A percentile compares a stretch with the other conserved stretches of the same genome.
Conservation (phyloP, 2,888 invertebrate genomes). For the Dicyrtomina minuta region DNA sequence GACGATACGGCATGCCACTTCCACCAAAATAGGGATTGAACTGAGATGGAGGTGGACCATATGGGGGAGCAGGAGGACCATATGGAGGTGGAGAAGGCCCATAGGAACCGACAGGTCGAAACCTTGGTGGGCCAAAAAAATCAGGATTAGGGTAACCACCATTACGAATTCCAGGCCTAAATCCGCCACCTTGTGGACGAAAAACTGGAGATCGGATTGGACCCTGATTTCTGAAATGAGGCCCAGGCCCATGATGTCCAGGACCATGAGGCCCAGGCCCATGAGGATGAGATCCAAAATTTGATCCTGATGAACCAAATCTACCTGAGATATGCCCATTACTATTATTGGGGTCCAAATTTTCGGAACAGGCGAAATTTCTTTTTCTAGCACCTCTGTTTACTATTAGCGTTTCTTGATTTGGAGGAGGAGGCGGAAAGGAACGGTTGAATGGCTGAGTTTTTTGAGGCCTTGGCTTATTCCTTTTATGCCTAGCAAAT, state of each 20-base stretch:
- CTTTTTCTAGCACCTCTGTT: conserved; percentile 5
- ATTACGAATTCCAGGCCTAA: no score
- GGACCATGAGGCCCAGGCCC: neutral
- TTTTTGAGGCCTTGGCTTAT: neutral
- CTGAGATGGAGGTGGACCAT: neutral
- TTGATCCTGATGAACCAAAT: neutral
- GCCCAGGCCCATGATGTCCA: neutral
- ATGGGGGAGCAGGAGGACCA: conserved; percentile 1
- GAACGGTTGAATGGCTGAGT: neutral
- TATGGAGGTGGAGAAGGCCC: neutral
- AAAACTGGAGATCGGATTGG: no score
- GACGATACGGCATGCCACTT: neutral
- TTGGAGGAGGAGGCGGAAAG: conserved; percentile 3
- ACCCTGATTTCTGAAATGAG: no score
- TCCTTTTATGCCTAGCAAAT: conserved; percentile 50
- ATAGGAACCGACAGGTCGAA: neutral
- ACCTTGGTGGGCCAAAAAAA: neutral
- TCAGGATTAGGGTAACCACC: neutral
- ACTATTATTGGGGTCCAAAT: neutral
- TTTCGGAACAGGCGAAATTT: neutral
- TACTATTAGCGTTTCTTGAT: neutral
- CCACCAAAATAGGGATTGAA: conserved; percentile 5
- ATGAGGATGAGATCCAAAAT: neutral
- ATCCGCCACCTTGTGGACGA: no score
- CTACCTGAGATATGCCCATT: no score